These are phyloP conservation scores for Orchestia grillus DNA, from an alignment of 1,140 invertebrate genomes.

Conservation along the genomic window DNA sequence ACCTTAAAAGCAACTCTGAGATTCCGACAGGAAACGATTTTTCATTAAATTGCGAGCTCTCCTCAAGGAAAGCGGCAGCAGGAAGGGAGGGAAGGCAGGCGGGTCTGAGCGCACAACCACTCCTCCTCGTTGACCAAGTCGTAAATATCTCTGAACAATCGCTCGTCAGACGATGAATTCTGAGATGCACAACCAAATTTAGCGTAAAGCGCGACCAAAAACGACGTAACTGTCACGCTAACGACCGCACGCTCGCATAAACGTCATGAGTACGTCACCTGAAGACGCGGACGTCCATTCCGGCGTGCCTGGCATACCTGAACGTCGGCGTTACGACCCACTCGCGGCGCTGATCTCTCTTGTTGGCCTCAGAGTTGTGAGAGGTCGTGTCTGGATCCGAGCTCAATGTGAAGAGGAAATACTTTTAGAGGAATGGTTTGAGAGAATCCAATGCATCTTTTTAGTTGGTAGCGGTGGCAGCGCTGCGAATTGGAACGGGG, in stretches of 20 bases:
- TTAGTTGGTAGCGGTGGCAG: not conserved
- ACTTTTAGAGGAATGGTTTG: not conserved
- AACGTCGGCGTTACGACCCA: not conserved
- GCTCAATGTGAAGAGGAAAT: not conserved
- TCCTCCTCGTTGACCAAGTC: not conserved
- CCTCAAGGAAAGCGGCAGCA: not conserved
- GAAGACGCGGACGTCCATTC: conserved; percentile 9
- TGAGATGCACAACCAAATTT: conserved; percentile 28
- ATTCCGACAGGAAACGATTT: not conserved
- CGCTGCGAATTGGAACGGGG: not conserved
- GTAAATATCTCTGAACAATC: conserved; percentile 27
- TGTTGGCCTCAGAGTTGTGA: not conserved
- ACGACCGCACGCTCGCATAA: conserved; percentile 29
- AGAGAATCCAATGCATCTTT: not conserved
- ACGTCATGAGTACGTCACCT: conserved; percentile 41
- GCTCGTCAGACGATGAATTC: conserved; percentile 39
- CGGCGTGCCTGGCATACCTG: not conserved
- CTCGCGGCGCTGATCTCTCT: not conserved
- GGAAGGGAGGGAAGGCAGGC: not conserved
- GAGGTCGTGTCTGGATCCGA: not conserved
- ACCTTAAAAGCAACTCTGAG: not conserved
- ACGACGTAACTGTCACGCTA: conserved; percentile 47
- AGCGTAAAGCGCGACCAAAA: conserved; percentile 30
- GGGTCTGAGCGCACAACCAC: not conserved
- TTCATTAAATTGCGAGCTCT: not conserved